Evolutionary conservation across 2,888 invertebrate species (phyloP), one percentile per base, ranked within the genome.

Genomic region (Agrochola litura): DNA sequence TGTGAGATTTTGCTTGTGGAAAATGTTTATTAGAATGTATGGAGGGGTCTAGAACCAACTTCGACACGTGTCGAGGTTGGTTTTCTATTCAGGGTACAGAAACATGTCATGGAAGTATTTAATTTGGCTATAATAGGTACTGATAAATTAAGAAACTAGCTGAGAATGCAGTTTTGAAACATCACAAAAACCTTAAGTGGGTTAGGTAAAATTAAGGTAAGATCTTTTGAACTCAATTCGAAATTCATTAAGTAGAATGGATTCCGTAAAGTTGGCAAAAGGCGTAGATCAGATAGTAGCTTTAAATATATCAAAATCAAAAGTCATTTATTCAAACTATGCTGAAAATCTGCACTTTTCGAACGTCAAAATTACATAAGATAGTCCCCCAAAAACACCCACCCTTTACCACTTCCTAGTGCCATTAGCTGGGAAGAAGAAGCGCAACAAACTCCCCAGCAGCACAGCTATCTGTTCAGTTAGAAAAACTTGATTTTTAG

Each of bases 1-100:
- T 81, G 74, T 61, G 77, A 71, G 76, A 71, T 77, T 74, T 81
- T 81, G 22, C 25, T 75, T 14, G 25, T 60, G 37, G 43, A 64
- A 75, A 70, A 70, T 75, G 46, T 78, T 66, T 76, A 64, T 72
- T 22, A 72, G 61, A 74, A 77, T 72, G 25, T 77, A 74, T 66
- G 69, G 52, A 52, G 56, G 52, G 19, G 22, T 41, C 14, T 14
- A 16, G 49, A n/a, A n/a, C n/a, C n/a, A n/a, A n/a, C n/a, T n/a
- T n/a, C n/a, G n/a, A n/a, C n/a, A n/a, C n/a, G n/a, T 16, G 12
- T 52, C 25, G 30, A 25, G n/a, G 56, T 41, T 56, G 10, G n/a
- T 56, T 56, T 68, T n/a, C 3, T 37, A n/a, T 52, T 52, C 52
- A 10, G 9, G 10, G 41, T 54, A 54, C 22, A 16, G 22, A 9